A percentile compares a stretch with the other conserved stretches of the same genome.
Conservation (phyloP, 2,113 vertebrate genomes). For the Myotis lucifugus region DNA sequence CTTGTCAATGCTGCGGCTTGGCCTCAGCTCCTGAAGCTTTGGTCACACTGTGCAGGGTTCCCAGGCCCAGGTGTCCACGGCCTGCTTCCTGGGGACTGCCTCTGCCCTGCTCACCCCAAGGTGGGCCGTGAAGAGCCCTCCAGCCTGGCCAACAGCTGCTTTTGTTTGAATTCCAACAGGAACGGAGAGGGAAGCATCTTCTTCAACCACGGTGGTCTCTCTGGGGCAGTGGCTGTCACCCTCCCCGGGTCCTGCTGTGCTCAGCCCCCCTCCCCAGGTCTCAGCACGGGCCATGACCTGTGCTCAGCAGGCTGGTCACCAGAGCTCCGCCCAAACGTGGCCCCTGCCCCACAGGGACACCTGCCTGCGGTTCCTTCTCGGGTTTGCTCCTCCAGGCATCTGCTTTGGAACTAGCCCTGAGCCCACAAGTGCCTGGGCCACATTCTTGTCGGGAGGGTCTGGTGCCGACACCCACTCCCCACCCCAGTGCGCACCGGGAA, state of each 20-base stretch:
- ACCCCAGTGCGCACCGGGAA: no score
- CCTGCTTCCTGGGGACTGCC: background rate
- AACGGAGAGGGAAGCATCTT: background rate
- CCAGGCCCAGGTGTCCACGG: fast-evolving
- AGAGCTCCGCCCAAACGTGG: background rate
- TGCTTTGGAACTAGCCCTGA: background rate
- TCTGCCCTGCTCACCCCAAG: background rate
- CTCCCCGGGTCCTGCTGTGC: background rate
- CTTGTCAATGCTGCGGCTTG: fast-evolving
- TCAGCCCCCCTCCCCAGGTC: no score
- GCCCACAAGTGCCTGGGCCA: background rate
- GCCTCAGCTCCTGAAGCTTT: fast-evolving
- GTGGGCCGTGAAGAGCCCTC: background rate
- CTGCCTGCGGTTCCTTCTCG: fast-evolving
- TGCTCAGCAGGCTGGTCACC: background rate
- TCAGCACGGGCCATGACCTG: no score
- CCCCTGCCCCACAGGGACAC: background rate
- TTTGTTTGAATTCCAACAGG: background rate
- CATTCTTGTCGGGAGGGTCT: background rate
- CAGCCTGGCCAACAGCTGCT: background rate
- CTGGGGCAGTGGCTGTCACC: no score
- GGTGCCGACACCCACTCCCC: no score
- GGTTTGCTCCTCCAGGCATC: background rate
- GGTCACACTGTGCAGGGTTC: fast-evolving
- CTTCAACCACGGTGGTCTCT: background rate